Base-by-base conservation (phyloP, 1,140 invertebrate genomes). In the Coelopa frigida region DNA sequence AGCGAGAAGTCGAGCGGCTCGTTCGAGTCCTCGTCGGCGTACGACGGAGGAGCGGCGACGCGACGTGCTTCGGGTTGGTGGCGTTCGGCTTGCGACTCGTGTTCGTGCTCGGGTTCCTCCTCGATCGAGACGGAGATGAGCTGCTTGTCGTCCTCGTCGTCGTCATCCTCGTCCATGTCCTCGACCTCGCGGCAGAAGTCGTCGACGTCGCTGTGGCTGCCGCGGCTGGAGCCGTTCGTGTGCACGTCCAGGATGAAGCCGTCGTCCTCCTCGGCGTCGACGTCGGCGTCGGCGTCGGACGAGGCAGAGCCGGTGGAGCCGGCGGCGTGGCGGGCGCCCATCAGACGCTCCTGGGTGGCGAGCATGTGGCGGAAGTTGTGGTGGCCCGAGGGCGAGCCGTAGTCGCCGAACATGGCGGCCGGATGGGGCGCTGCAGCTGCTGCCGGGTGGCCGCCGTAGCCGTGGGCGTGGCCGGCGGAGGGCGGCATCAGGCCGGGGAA, bases 401-500 rank as follows among this genome's bases (percentile, higher is more conserved):
- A 50, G 18, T 54, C 22, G 46, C 50, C 20, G 43, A 51, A 27
- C 57, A 39, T 51, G 45, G 14, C 55, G 52, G 14, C 49, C 10
- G 44, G 37, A 23, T 55, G 49, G 14, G 27, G 18, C 20, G n/a
- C 5, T 33, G 47, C 15, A 38, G 14, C 37, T 32, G 45, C 4
- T 32, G 55, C 7, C 41, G 17, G 50, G 41, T 26, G 55, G 37
- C 12, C 48, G 50, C 17, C 47, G 50, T 6, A 56, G 41, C 5
- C 35, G 36, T 27, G 31, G 18, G 8, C 22, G 15, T 10, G 10
- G 22, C 24, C 26, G 17, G 79, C 72, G 33, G 79, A 69, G 39
- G 80, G 75, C 46, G 75, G 69, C 62, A 77, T 58, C 51, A 72
- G 32, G 46, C 73, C 52, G 3, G 59, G 60, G 31, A 76, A 52